phyloP scores from a whole-genome alignment of 2,888 invertebrate species.

The Gastrophysa polygoni region DNA sequence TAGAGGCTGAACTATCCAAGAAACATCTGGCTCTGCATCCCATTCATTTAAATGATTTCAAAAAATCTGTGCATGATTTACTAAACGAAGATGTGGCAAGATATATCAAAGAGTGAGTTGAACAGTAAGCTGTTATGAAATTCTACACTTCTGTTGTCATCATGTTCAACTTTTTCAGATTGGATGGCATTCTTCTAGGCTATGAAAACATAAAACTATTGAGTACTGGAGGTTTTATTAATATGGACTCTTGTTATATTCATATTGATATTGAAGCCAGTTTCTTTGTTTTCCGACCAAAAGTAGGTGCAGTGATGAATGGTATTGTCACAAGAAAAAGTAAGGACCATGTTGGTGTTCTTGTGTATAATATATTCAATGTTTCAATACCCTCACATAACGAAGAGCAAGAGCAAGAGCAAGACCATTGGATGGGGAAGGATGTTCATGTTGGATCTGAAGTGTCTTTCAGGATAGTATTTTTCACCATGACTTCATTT shows the following conservation, averaged over 20 bases:
- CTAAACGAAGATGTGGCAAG: constrained; percentile 65
- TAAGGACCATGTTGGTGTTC: constrained; percentile 68
- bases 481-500: constrained; percentile 64
- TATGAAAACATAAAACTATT: constrained; percentile 69
- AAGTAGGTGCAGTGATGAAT: constrained; percentile 64
- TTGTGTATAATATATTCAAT: constrained; percentile 74
- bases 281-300: constrained; percentile 72
- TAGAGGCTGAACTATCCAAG: constrained; percentile 61
- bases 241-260: constrained; percentile 68
- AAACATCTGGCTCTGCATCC: constrained; percentile 68
- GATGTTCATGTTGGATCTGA: constrained; percentile 65
- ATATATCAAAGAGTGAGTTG: constrained; percentile 67
- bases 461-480: constrained; percentile 65
- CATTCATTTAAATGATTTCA: constrained; percentile 66
- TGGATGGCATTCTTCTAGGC: constrained; percentile 70
- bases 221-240: constrained; percentile 64
- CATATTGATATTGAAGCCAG: constrained; percentile 72
- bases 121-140: background rate
- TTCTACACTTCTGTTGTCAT: background rate
- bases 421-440: constrained; percentile 64
- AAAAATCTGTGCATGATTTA: constrained; percentile 65
- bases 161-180: constrained; percentile 58
- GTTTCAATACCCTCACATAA: constrained; percentile 68
- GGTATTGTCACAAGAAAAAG: constrained; percentile 73
- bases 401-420: constrained; percentile 53